phyloP scores from a whole-genome alignment of 1,140 invertebrate genomes.

The Lutraria rhynchaena region DNA sequence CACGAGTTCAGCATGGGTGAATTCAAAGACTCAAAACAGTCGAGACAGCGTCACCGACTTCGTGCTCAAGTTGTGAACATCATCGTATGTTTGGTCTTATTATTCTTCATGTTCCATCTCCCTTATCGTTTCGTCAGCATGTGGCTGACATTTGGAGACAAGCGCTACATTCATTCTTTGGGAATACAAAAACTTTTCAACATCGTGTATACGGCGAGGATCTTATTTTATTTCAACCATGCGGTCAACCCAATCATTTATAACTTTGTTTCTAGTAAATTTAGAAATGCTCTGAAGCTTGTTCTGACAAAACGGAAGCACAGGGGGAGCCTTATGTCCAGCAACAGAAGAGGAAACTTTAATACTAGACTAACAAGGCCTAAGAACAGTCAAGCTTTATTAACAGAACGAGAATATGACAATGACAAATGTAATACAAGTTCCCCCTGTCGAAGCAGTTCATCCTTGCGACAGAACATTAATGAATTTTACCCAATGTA shows the following conservation, averaged over 20 bases:
- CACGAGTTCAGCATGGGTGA: constrained; percentile 13
- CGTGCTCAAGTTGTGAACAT: constrained; percentile 42
- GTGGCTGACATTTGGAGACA: constrained; percentile 43
- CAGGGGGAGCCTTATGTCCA: constrained; percentile 5
- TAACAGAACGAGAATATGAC: constrained; percentile 1
- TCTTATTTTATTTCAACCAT: constrained; percentile 46
- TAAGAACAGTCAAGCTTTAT: background rate
- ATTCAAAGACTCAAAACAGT: constrained; percentile 34
- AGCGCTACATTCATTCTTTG: constrained; percentile 28
- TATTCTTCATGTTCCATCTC: constrained; percentile 40
- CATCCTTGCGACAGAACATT: constrained; percentile 27
- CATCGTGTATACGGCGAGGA: constrained; percentile 48
- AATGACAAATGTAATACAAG: background rate
- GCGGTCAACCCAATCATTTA: constrained; percentile 40
- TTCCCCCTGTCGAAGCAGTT: background rate
- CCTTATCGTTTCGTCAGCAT: constrained; percentile 26
- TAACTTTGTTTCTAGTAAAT: constrained; percentile 48
- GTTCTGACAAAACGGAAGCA: constrained; percentile 14
- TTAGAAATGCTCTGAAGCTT: constrained; percentile 7
- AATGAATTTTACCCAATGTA: constrained; percentile 45
- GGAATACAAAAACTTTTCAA: constrained; percentile 53
- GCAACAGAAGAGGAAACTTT: constrained; percentile 11
- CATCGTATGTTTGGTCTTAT: constrained; percentile 21
- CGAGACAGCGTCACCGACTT: background rate
- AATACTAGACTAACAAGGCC: background rate